Base-by-base conservation (phyloP, 2,113 vertebrate genomes). In the Vulpes ferrilata region DNA sequence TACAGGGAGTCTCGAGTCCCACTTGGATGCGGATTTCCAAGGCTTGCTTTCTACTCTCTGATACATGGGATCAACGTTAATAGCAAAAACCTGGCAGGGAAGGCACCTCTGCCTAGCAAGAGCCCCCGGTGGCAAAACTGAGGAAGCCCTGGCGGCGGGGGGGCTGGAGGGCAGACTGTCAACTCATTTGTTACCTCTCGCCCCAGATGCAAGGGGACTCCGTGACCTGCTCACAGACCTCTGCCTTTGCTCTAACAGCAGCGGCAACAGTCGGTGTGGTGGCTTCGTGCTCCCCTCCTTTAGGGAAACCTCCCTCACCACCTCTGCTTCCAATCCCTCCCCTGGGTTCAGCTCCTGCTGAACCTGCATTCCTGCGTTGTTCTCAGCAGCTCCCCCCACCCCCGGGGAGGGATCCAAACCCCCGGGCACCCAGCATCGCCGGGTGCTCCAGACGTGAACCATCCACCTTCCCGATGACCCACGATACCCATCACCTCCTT, bases 11-110 rank as follows among this genome's bases (percentile, higher is more conserved):
- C 88, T 86, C 65, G 93, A 96, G 84, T 97, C 95, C 96, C 96
- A 89, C 96, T 88, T 90, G 96, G 94, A 97, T 80, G 90, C 76
- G 1, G 89, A 88, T 88, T 97, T 97, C 95, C 96, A 98, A 96
- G 96, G 80, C 90, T 95, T 94, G 95, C 95, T 95, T 97, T 93
- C 97, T 83, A 97, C 80, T 97, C 92, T 98, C 97, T 91, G 95
- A 97, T 96, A 93, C 92, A 81, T 65, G 97, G 97, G 96, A 96
- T 98, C 98, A 97, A 94, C 96, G 93, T 96, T 96, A 98, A 98
- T 97, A 96, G 94, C 89, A 97, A 92, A 98, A 98, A 98, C 95
- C 98, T 98, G 98, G 97, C 93, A 93, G 81, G 93, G 86, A 93
- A 95, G 87, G 92, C 69, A 90, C 92, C 71, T 80, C 93, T 96